phyloP scores from a whole-genome alignment of 1,140 invertebrate genomes.

The Drosophila neocordata region DNA sequence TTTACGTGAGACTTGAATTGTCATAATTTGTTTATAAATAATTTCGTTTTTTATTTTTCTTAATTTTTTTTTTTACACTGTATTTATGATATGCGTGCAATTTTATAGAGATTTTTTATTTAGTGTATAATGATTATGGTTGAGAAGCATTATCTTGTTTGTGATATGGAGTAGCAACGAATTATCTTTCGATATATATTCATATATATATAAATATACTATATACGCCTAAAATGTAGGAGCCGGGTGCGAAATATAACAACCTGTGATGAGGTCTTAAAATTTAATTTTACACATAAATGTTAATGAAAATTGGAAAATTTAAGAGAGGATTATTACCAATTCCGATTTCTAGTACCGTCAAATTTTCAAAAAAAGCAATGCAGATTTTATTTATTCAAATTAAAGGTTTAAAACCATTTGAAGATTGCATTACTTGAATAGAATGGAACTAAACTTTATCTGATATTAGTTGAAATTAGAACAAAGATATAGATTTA shows the following conservation, averaged over 20 bases:
- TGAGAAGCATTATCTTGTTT: conserved; percentile 50
- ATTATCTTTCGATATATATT: conserved; percentile 48
- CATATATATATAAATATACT: conserved; percentile 17
- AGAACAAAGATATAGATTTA: too few relatives aligned
- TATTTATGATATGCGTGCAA: conserved; percentile 71
- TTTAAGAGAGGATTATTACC: too few relatives aligned
- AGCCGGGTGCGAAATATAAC: conserved; percentile 19
- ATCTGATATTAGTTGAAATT: too few relatives aligned
- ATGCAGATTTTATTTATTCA: too few relatives aligned
- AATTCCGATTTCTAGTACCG: too few relatives aligned
- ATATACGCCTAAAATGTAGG: conserved; percentile 29
- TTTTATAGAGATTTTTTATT: conserved; percentile 36
- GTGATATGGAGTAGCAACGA: conserved; percentile 62
- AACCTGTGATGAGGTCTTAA: conserved; percentile 43
- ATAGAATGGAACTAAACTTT: too few relatives aligned
- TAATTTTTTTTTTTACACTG: conserved; percentile 53
- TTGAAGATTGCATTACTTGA: too few relatives aligned
- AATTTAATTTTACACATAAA: conserved; percentile 11
- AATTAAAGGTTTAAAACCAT: too few relatives aligned
- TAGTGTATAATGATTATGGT: conserved; percentile 62
- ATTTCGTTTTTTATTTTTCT: neutral
- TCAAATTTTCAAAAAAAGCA: too few relatives aligned
- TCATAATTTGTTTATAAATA: conserved; percentile 47
- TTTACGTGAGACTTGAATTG: conserved; percentile 15
- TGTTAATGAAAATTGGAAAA: conserved; percentile 6